These are phyloP conservation scores for Solenopsis invicta DNA, from an alignment of 1,140 invertebrate species.

Conservation along the genomic window DNA sequence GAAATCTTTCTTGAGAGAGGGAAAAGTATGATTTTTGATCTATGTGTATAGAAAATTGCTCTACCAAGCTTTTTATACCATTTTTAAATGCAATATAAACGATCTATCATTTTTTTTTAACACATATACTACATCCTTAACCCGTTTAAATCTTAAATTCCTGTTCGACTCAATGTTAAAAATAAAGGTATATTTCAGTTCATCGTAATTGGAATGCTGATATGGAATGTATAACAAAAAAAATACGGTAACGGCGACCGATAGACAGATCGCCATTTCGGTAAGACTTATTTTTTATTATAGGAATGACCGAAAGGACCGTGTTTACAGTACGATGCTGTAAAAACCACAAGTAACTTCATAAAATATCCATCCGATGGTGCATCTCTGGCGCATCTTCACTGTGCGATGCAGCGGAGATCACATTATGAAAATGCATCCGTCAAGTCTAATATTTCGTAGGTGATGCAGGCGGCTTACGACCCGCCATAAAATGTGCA, in stretches of 20 bases:
- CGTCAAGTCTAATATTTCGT: constrained; percentile 79
- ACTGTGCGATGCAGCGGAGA: constrained; percentile 24
- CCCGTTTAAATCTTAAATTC: not conserved
- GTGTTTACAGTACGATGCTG: constrained; percentile 51
- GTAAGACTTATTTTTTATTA: constrained; percentile 5
- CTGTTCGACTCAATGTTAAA: not conserved
- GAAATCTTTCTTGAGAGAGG: no score
- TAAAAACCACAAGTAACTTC: constrained; percentile 60
- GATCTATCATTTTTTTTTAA: no score
- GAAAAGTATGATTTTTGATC: no score
- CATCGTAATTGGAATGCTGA: not conserved
- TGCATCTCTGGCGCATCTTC: constrained; percentile 32
- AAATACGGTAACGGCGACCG: not conserved
- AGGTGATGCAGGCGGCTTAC: constrained; percentile 69
- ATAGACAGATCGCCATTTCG: not conserved
- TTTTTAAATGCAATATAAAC: no score
- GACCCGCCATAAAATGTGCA: constrained; percentile 66
- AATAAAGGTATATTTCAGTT: not conserved
- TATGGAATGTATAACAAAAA: constrained; percentile 19
- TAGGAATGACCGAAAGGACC: constrained; percentile 12
- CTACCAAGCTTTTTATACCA: no score
- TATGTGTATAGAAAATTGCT: no score
- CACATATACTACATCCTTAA: not conserved
- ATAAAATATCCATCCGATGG: constrained; percentile 74
- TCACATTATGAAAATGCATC: constrained; percentile 81